A percentile compares a stretch with the other conserved stretches of the same genome.
Conservation (phyloP, 1,140 invertebrate species). For the Papilio helenus region DNA sequence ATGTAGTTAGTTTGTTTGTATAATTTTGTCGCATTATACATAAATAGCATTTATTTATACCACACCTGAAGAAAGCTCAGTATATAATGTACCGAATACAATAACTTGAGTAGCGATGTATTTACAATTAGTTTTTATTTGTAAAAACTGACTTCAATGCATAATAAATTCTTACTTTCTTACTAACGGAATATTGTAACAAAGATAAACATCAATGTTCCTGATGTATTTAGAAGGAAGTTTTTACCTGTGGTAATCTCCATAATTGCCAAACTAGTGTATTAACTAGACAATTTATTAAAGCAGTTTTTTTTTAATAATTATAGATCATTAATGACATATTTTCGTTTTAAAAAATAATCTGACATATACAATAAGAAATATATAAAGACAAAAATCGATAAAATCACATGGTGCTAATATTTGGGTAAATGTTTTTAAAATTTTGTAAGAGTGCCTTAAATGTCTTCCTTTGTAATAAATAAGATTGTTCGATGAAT, state of each 20-base stretch:
- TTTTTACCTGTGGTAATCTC: constrained; percentile 79
- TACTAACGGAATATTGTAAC: background rate
- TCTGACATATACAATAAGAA: constrained; percentile 10
- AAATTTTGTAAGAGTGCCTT: constrained; percentile 56
- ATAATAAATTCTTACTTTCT: constrained; percentile 46
- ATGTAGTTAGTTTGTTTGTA: constrained; percentile 52
- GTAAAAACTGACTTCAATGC: constrained; percentile 45
- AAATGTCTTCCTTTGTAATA: constrained; percentile 62
- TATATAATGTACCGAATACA: constrained; percentile 63
- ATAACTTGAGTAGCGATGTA: constrained; percentile 42
- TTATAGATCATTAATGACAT: constrained; percentile 36
- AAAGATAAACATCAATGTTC: background rate
- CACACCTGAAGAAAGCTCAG: constrained; percentile 82
- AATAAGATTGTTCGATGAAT: constrained; percentile 48
- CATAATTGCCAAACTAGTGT: constrained; percentile 81
- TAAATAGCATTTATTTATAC: constrained; percentile 75
- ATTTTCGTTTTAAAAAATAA: constrained; percentile 23
- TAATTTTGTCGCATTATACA: constrained; percentile 56
- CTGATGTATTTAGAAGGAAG: constrained; percentile 37
- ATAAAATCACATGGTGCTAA: constrained; percentile 44
- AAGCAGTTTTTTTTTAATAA: constrained; percentile 2
- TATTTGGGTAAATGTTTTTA: constrained; percentile 37
- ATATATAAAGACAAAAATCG: constrained; percentile 37
- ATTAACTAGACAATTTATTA: constrained; percentile 45
- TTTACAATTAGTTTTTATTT: constrained; percentile 44